A percentile compares a stretch with the other conserved stretches of the same genome.
These are phyloP conservation scores for Adelognathus sp. DNA, from an alignment of 2,888 invertebrate species.

Conservation along the genomic window DNA sequence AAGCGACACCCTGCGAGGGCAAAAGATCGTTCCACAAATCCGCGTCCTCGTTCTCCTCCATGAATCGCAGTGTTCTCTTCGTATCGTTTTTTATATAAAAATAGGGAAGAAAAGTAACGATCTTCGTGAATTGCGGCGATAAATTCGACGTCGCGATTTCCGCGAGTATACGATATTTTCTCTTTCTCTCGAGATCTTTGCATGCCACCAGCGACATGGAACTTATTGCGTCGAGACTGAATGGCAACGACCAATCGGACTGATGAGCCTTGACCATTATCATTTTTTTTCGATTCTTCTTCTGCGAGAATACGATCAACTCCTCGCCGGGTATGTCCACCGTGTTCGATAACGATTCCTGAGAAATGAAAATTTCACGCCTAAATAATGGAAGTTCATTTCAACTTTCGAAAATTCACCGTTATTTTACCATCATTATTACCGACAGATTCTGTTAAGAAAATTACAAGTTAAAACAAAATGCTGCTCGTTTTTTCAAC, in stretches of 20 bases:
- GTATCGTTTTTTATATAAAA: slow-evolving; percentile 90
- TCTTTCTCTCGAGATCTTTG: slow-evolving; percentile 87
- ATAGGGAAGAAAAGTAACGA: slow-evolving; percentile 90
- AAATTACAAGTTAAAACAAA: too few species aligned
- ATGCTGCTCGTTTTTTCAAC: too few species aligned
- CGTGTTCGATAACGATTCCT: slow-evolving; percentile 86
- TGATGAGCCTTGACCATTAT: slow-evolving; percentile 84
- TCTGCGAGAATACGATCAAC: slow-evolving; percentile 87
- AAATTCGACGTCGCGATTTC: slow-evolving; percentile 87
- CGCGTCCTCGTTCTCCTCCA: slow-evolving; percentile 93
- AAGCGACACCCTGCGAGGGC: slow-evolving; percentile 87
- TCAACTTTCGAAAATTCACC: too few species aligned
- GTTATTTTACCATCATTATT: too few species aligned
- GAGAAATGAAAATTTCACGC: too few species aligned
- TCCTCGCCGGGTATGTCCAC: slow-evolving; percentile 84
- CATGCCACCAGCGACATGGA: slow-evolving; percentile 90
- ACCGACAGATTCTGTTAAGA: too few species aligned
- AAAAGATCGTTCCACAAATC: slow-evolving; percentile 91
- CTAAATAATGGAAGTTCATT: too few species aligned
- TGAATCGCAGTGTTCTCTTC: slow-evolving; percentile 85
- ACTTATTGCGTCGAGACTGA: slow-evolving; percentile 87
- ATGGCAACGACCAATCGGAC: slow-evolving; percentile 86
- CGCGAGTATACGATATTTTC: slow-evolving; percentile 88
- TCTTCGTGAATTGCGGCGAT: slow-evolving; percentile 89
- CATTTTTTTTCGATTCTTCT: slow-evolving; percentile 82